Evolutionary conservation across 2,113 vertebrate species (phyloP).

Genomic region (Hipposideros armiger): DNA sequence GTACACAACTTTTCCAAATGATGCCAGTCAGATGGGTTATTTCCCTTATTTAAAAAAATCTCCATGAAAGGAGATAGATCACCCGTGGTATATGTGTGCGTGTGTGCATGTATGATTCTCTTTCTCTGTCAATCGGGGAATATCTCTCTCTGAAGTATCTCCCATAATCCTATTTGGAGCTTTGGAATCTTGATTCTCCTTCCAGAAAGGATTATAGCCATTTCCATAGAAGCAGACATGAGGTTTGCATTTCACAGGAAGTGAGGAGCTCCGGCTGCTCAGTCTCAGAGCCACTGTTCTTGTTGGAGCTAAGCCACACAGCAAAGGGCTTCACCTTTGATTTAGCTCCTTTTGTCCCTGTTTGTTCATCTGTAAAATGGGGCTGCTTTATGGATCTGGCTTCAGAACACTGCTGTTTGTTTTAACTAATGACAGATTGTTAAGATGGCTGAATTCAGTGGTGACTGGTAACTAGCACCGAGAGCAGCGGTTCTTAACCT

Average conservation of each 20-base stretch:
- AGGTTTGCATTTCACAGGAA: neutral
- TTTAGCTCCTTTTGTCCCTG: constrained; percentile 15
- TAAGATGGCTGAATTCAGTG: neutral
- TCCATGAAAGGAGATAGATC: constrained; percentile 56
- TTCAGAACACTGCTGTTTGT: constrained; percentile 23
- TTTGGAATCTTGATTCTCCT: constrained; percentile 41
- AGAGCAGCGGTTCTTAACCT: no score
- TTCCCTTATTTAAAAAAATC: constrained; percentile 41
- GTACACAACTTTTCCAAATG: constrained; percentile 60
- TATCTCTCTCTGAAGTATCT: neutral
- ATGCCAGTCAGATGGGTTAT: constrained; percentile 22
- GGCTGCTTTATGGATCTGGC: neutral
- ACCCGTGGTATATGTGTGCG: neutral
- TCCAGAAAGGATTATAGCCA: neutral
- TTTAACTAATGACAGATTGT: constrained; percentile 38
- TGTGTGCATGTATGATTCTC: neutral
- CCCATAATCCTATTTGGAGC: neutral
- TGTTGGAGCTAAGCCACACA: neutral
- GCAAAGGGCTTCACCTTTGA: constrained; percentile 29
- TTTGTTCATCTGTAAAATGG: constrained; percentile 60
- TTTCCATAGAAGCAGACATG: neutral
- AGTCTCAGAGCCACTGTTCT: neutral
- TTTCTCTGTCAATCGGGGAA: neutral
- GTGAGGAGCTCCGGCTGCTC: neutral
- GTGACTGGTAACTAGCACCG: neutral